Evolutionary conservation across 2,113 vertebrate species (phyloP).

Genomic region (Hippocampus barbouri): DNA sequence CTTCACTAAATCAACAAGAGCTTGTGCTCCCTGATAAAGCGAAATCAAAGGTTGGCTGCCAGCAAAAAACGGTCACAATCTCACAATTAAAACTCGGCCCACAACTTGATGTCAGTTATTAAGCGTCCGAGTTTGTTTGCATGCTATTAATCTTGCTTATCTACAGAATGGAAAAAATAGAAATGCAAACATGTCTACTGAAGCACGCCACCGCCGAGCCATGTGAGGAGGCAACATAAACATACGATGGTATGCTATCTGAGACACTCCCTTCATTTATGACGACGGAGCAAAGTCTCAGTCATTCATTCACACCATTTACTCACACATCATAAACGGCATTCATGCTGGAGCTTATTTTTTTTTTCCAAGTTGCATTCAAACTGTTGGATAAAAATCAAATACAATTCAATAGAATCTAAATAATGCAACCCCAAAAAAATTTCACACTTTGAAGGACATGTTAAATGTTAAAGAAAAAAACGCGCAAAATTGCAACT

Average conservation of each 20-base stretch:
- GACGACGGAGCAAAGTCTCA: constrained; percentile 75
- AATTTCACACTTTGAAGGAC: too few species aligned
- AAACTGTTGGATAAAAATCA: neutral
- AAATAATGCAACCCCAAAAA: too few species aligned
- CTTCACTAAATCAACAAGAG: constrained; percentile 10
- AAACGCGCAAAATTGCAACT: too few species aligned
- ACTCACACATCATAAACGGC: constrained; percentile 9
- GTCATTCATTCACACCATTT: constrained; percentile 18
- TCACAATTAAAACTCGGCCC: neutral
- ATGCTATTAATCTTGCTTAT: neutral
- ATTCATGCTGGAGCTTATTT: neutral
- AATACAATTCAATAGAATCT: too few species aligned
- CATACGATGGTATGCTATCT: constrained; percentile 60
- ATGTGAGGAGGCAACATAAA: constrained; percentile 75
- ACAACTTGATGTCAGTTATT: constrained; percentile 2
- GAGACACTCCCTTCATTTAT: constrained; percentile 81
- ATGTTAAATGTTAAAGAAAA: too few species aligned
- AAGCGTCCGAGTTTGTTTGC: neutral
- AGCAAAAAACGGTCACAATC: constrained; percentile 1
- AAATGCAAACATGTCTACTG: neutral
- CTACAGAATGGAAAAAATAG: neutral
- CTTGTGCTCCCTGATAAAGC: constrained; percentile 21
- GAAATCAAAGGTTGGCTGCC: neutral
- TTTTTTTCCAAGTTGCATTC: neutral
- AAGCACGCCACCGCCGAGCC: constrained; percentile 9